A percentile compares a stretch with the other conserved stretches of the same genome.
These are phyloP conservation scores for Melolontha melolontha DNA, from an alignment of 2,888 invertebrate genomes.

Conservation along the genomic window DNA sequence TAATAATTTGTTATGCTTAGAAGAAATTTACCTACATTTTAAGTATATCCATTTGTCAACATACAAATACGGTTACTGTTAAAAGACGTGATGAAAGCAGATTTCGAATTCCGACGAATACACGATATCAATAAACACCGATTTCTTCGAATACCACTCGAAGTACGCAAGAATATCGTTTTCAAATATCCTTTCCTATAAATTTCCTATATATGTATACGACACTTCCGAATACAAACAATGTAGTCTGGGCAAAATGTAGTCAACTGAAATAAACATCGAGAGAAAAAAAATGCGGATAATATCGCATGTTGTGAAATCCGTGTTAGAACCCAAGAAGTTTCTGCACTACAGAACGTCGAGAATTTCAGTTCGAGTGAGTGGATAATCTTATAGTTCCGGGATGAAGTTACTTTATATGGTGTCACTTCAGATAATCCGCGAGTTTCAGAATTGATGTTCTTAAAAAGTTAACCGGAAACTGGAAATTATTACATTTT, in stretches of 20 bases:
- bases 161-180: neutral
- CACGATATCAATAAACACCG: neutral
- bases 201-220: neutral
- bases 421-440: conserved; percentile 17
- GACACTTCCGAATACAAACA: conserved; percentile 11
- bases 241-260: neutral
- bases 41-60: too few species aligned
- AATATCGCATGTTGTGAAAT: conserved; percentile 14
- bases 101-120: conserved; percentile 1
- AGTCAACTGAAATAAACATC: conserved; percentile 4
- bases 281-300: conserved; percentile 8
- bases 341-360: conserved; percentile 15
- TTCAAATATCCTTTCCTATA: conserved; percentile 8
- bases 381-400: conserved; percentile 20
- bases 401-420: conserved; percentile 19
- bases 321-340: conserved; percentile 9
- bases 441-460: conserved; percentile 19
- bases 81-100: neutral
- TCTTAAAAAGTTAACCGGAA: conserved; percentile 2
- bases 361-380: conserved; percentile 10
- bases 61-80: neutral
- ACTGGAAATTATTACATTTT: neutral
- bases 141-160: conserved; percentile 4
- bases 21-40: too few species aligned
- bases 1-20: too few species aligned